phyloP scores from a whole-genome alignment of 2,113 vertebrate genomes.

The Etheostoma cragini region DNA sequence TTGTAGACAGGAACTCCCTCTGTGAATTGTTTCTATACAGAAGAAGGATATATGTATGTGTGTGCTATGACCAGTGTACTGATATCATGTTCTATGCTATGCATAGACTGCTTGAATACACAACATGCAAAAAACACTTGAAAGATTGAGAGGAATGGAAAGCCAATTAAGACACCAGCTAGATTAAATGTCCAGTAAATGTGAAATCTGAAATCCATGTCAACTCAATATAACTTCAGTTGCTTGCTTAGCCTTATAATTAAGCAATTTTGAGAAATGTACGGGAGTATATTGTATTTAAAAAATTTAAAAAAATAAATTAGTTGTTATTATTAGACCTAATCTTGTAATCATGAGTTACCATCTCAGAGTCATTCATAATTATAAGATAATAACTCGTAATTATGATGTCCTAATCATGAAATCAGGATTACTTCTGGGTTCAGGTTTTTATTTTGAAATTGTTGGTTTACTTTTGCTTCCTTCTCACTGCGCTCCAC shows the following conservation, averaged over 20 bases:
- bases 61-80: background rate
- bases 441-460: too few species aligned
- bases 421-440: too few species aligned
- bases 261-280: background rate
- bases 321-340: too few species aligned
- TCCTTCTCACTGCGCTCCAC: too few species aligned
- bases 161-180: background rate
- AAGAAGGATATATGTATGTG: background rate
- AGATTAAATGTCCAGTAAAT: background rate
- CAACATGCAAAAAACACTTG: background rate
- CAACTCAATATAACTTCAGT: background rate
- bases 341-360: too few species aligned
- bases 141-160: background rate
- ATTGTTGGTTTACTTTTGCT: too few species aligned
- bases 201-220: background rate
- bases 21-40: slow-evolving; percentile 31
- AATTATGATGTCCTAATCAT: too few species aligned
- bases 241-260: background rate
- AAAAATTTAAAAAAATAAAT: too few species aligned
- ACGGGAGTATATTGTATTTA: too few species aligned
- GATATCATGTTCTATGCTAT: background rate
- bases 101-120: background rate
- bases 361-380: too few species aligned
- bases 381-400: too few species aligned
- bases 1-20: slow-evolving; percentile 21